Base-by-base conservation (phyloP, 2,113 vertebrate species). In the Vidua chalybeata region DNA sequence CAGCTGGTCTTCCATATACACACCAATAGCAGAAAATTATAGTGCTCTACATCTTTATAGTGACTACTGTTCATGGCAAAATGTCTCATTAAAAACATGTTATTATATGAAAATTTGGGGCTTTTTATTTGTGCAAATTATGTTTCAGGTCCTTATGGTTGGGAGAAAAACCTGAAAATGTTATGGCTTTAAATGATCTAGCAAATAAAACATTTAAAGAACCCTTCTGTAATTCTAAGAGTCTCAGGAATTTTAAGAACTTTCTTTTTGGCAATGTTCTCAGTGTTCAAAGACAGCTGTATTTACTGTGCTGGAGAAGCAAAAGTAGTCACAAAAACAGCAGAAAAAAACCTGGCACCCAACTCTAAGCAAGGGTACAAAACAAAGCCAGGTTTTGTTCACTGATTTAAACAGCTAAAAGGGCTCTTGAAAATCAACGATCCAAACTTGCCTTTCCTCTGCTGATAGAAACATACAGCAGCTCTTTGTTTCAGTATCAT, bases 171-270 rank as follows among this genome's bases (percentile, higher is more conserved):
- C 58, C 73, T 93, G 45, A 75, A 87, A 90, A 82, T 51, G 33
- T 67, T 59, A 48, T 76, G 12, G 20, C 43, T 90, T 79, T 87
- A 75, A 89, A 48, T 54, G 10, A 89, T 63, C 26, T 63, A 31
- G 48, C 85, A 81, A 89, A 28, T 64, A 63, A 73, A 92, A 87
- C 37, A 15, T 37, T 71, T 93, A 14, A 83, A 80, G 73, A 81
- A 78, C 31, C 11, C 8, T 67, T 73, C 66, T 85, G 30, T 59
- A 90, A 87, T 62, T 84, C 39, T 63, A 67, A 41, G 66, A 72
- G 75, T 83, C 52, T 82, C n/a, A 54, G 59, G 69, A 94, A 84
- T 93, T 69, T 87, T 72, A 63, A 84, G 89, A 84, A 81, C 35
- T 35, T 71, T 49, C 18, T 35, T 90, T 90, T 61, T 84, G 80